Conservation (phyloP, 2,113 vertebrate genomes). For the Boulengeromyrus knoepffleri region DNA sequence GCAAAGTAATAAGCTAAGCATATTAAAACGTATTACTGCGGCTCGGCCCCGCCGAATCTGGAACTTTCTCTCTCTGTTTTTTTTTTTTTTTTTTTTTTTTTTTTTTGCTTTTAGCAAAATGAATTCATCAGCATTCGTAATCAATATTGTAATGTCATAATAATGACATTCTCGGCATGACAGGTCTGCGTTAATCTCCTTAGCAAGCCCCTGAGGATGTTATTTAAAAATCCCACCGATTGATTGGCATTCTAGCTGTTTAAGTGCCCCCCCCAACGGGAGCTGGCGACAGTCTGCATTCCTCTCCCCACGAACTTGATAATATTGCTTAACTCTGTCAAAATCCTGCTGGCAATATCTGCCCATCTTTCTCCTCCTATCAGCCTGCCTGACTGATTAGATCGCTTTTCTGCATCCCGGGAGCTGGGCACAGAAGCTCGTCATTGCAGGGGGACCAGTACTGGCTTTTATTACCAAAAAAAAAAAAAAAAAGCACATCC, state of each 20-base stretch:
- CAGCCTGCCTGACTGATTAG: slow-evolving; percentile 43
- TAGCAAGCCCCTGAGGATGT: slow-evolving; percentile 16
- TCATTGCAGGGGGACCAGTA: not conserved
- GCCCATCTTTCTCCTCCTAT: slow-evolving; percentile 50
- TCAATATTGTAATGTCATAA: slow-evolving; percentile 22
- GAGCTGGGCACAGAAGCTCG: slow-evolving; percentile 28
- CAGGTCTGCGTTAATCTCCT: slow-evolving; percentile 9
- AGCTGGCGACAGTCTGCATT: slow-evolving; percentile 36
- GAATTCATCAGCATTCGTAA: slow-evolving; percentile 13
- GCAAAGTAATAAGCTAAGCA: not conserved
- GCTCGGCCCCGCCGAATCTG: not conserved
- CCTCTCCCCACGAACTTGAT: slow-evolving; percentile 48
- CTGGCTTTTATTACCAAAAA: not conserved
- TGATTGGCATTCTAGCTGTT: slow-evolving; percentile 24
- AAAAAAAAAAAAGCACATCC: not conserved
- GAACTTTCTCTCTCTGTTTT: not conserved
- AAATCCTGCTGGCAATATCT: slow-evolving; percentile 41
- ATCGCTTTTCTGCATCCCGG: slow-evolving; percentile 43
- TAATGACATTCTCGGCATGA: slow-evolving; percentile 9
- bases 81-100: slow-evolving; percentile 12
- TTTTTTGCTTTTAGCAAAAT: slow-evolving; percentile 17
- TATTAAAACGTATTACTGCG: not conserved
- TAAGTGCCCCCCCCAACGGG: slow-evolving; percentile 24
- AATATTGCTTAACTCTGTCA: slow-evolving; percentile 48
- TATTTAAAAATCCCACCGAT: slow-evolving; percentile 18